Conservation (phyloP, 2,113 vertebrate genomes). For the Oreotrochilus melanogaster region DNA sequence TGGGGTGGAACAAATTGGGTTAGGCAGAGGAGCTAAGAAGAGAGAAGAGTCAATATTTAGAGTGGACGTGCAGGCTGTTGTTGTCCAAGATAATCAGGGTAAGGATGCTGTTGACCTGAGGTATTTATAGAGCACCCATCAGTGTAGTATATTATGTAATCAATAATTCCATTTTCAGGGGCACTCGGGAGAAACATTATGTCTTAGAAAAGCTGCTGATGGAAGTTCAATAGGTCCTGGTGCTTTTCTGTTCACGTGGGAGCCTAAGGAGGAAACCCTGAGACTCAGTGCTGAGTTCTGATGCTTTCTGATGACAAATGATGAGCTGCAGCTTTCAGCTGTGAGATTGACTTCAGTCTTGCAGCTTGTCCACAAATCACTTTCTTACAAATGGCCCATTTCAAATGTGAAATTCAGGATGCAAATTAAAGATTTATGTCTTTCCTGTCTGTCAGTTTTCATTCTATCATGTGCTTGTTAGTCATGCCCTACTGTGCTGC, state of each 20-base stretch:
- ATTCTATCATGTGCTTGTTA: constrained; percentile 55
- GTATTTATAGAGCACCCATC: background rate
- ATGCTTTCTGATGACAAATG: background rate
- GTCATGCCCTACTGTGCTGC: background rate
- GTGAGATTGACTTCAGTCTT: background rate
- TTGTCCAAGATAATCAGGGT: background rate
- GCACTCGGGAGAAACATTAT: background rate
- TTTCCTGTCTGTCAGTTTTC: constrained; percentile 37
- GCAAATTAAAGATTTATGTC: constrained; percentile 29
- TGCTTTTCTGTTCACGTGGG: background rate
- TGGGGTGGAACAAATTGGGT: background rate
- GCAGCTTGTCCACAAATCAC: background rate
- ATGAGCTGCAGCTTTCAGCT: background rate
- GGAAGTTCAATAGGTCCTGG: background rate
- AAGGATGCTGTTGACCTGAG: background rate
- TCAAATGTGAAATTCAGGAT: constrained; percentile 47
- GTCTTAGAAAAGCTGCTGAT: background rate
- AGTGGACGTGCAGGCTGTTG: background rate
- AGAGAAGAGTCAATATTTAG: background rate
- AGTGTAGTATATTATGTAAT: background rate
- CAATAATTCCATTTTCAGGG: constrained; percentile 9
- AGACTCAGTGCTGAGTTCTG: background rate
- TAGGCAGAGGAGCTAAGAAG: background rate
- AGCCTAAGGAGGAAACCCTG: background rate
- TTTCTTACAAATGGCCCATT: constrained; percentile 24